Evolutionary conservation across 1,140 invertebrate genomes (phyloP).

Genomic region (Drosophila saltans): DNA sequence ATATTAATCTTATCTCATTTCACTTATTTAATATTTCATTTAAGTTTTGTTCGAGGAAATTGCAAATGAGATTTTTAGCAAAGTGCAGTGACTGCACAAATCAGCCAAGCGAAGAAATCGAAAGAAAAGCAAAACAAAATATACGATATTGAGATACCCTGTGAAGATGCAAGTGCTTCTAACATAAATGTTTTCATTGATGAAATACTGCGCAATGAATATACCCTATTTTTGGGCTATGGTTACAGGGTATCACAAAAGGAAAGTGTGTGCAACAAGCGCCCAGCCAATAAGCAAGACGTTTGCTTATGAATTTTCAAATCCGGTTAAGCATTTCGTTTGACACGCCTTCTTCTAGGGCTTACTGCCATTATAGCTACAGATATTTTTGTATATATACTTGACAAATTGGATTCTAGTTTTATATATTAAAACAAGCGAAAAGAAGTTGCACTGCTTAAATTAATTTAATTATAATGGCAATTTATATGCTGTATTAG

Average conservation of each 20-base stretch:
- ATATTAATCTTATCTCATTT: background rate
- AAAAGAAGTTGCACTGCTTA: no score
- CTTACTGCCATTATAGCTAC: background rate
- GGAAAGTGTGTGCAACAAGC: constrained; percentile 4
- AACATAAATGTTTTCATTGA: no score
- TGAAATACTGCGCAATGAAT: background rate
- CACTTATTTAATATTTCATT: constrained; percentile 4
- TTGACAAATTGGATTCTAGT: no score
- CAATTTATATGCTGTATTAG: background rate
- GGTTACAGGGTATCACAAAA: background rate
- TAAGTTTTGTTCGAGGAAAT: constrained; percentile 3
- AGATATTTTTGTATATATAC: background rate
- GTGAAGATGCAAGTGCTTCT: background rate
- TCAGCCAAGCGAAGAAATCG: constrained; percentile 37
- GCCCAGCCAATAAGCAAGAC: background rate
- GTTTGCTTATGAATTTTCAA: constrained; percentile 2
- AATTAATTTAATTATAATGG: background rate
- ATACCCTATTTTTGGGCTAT: background rate
- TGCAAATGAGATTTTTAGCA: no score
- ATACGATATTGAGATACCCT: constrained; percentile 48
- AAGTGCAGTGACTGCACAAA: constrained; percentile 42
- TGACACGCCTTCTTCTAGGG: background rate
- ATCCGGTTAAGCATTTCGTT: constrained; percentile 4
- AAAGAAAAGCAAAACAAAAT: constrained; percentile 31
- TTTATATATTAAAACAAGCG: no score